A percentile compares a stretch with the other conserved stretches of the same genome.
Conservation (phyloP, 2,797 vertebrate species). For the Periparus ater region DNA sequence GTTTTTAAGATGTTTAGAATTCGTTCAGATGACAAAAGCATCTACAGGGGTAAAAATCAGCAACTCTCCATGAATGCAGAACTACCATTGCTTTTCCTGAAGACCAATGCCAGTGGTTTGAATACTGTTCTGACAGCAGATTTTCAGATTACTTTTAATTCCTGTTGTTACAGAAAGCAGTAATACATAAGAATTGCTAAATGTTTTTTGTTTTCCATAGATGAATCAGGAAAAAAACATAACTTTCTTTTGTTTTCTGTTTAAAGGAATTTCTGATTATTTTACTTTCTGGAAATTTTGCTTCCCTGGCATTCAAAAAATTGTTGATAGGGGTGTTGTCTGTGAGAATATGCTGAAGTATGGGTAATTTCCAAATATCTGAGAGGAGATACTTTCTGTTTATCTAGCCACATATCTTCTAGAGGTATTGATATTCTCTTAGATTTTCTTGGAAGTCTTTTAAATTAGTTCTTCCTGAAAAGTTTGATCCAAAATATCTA, state of each 20-base stretch:
- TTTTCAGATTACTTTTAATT: not conserved
- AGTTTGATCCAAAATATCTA: not conserved
- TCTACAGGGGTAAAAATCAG: not conserved
- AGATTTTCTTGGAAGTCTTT: not conserved
- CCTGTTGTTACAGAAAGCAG: not conserved
- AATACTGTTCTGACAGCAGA: not conserved
- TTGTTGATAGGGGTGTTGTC: not conserved
- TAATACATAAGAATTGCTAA: not conserved
- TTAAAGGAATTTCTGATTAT: not conserved
- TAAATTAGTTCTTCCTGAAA: not conserved
- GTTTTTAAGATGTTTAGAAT: not conserved
- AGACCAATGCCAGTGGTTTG: not conserved
- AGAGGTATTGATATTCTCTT: not conserved
- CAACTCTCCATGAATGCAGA: not conserved
- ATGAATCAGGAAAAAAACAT: not conserved
- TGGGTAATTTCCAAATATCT: not conserved
- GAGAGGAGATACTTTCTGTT: not conserved
- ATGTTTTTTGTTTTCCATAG: not conserved
- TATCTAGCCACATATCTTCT: not conserved
- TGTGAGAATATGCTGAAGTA: not conserved
- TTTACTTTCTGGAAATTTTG: not conserved
- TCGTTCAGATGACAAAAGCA: not conserved
- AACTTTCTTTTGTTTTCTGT: not conserved
- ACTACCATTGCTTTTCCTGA: not conserved
- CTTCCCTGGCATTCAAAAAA: not conserved